A percentile compares a stretch with the other conserved stretches of the same genome.
Evolutionary conservation across 2,797 vertebrate genomes (phyloP).

Genomic region (Lacerta bilineata): DNA sequence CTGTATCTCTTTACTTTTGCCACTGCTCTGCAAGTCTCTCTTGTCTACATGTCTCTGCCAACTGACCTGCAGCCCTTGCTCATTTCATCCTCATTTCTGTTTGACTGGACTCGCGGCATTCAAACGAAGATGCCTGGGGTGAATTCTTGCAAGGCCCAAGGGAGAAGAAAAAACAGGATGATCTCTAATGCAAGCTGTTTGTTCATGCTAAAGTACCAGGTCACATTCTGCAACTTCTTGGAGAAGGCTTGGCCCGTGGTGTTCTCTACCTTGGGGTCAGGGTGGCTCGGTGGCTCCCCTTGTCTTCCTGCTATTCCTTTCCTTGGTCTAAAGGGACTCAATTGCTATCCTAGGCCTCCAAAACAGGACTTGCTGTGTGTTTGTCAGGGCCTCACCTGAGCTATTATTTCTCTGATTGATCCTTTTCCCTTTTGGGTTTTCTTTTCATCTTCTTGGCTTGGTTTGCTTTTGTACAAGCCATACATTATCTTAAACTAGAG

Average conservation of each 20-base stretch:
- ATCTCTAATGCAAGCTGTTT: background rate
- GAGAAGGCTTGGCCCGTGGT: background rate
- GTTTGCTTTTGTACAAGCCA: background rate
- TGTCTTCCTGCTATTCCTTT: background rate
- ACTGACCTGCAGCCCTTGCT: background rate
- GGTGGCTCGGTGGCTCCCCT: too few relatives aligned
- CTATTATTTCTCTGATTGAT: background rate
- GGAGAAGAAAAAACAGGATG: background rate
- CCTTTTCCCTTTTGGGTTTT: background rate
- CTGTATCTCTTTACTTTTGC: background rate
- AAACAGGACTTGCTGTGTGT: background rate
- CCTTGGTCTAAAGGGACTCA: background rate
- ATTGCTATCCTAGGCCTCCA: background rate
- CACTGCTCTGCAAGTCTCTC: background rate
- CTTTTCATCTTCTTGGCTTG: background rate
- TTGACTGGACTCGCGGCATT: background rate
- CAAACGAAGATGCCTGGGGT: too few relatives aligned
- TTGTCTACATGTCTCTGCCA: background rate
- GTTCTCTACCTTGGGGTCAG: background rate
- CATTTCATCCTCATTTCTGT: background rate
- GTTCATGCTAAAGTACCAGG: background rate
- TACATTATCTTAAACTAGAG: background rate
- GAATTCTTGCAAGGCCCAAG: background rate
- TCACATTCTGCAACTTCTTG: background rate
- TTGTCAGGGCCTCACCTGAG: background rate